Conservation (phyloP, 2,888 invertebrate species). For the Conchocele bisecta region DNA sequence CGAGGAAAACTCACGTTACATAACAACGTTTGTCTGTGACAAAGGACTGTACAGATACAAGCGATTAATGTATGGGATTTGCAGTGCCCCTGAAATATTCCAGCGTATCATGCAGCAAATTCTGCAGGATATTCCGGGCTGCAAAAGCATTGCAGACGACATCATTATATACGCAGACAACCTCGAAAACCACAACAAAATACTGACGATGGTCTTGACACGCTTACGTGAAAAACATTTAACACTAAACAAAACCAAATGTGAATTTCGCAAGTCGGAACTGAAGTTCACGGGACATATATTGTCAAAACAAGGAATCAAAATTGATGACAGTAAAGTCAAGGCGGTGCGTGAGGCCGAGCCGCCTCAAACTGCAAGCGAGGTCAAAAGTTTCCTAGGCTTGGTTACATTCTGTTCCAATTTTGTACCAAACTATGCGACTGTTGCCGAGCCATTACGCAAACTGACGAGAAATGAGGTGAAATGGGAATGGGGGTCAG, state of each 20-base stretch:
- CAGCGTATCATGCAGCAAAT: slow-evolving; percentile 15
- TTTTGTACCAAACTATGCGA: slow-evolving; percentile 18
- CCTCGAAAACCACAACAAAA: slow-evolving; percentile 7
- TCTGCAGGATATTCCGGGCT: slow-evolving; percentile 8
- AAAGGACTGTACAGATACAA: slow-evolving; percentile 14
- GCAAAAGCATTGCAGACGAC: slow-evolving; percentile 18
- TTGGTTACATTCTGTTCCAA: slow-evolving; percentile 11
- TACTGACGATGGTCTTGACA: background rate
- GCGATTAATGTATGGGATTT: slow-evolving; percentile 20
- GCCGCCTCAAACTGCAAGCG: background rate
- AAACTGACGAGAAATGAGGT: slow-evolving; percentile 14
- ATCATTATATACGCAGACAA: slow-evolving; percentile 16
- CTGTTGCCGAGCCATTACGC: slow-evolving; percentile 9
- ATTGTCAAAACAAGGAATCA: slow-evolving; percentile 2
- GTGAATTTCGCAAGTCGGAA: slow-evolving; percentile 6
- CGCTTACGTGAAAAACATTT: slow-evolving; percentile 8
- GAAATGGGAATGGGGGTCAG: background rate
- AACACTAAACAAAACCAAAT: slow-evolving; percentile 11
- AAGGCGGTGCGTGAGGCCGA: slow-evolving; percentile 5
- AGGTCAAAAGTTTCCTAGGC: slow-evolving; percentile 12
- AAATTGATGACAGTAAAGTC: slow-evolving; percentile 2
- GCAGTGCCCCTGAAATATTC: slow-evolving; percentile 31
- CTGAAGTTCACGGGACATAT: slow-evolving; percentile 15
- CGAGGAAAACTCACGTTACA: background rate
- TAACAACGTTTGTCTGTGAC: slow-evolving; percentile 18